Percentiles rank a stretch among this genome's conserved stretches.
phyloP scores from a whole-genome alignment of 2,888 invertebrate species.

The Asteroscopus sphinx region DNA sequence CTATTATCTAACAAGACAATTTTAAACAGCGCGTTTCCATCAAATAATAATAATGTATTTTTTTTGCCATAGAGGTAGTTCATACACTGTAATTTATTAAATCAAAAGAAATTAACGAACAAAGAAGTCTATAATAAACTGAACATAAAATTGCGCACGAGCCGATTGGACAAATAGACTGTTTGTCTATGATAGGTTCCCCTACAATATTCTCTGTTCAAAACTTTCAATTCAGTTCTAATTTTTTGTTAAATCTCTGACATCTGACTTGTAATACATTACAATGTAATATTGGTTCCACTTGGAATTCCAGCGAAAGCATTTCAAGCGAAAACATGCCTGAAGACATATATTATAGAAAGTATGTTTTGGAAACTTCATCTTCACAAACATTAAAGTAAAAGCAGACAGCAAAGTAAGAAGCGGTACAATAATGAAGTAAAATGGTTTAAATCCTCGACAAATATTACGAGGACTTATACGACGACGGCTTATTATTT shows the following conservation, averaged over 20 bases:
- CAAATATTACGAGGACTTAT: too few species aligned
- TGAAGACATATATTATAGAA: conserved; percentile 51
- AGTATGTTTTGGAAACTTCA: conserved; percentile 42
- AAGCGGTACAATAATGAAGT: conserved; percentile 14
- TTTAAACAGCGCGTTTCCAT: conserved; percentile 5
- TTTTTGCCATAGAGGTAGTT: not conserved
- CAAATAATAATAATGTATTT: conserved; percentile 24
- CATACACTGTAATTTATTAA: conserved; percentile 17
- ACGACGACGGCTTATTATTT: too few species aligned
- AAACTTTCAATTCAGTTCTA: conserved; percentile 20
- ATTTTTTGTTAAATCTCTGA: conserved; percentile 38
- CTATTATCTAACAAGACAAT: conserved; percentile 15
- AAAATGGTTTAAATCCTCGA: conserved; percentile 5
- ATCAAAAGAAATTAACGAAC: conserved; percentile 16
- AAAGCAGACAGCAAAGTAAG: conserved; percentile 39
- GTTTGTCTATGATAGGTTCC: not conserved
- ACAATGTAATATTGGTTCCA: conserved; percentile 26
- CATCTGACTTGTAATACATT: conserved; percentile 9
- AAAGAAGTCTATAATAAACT: conserved; percentile 17
- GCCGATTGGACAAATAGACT: conserved; percentile 2
- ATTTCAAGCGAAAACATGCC: conserved; percentile 43
- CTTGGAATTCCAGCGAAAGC: conserved; percentile 40
- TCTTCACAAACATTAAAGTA: conserved; percentile 37
- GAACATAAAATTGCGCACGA: conserved; percentile 13
- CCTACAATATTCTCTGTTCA: conserved; percentile 1